Conservation (phyloP, 1,140 invertebrate species). For the Caenorhabditis remanei region DNA sequence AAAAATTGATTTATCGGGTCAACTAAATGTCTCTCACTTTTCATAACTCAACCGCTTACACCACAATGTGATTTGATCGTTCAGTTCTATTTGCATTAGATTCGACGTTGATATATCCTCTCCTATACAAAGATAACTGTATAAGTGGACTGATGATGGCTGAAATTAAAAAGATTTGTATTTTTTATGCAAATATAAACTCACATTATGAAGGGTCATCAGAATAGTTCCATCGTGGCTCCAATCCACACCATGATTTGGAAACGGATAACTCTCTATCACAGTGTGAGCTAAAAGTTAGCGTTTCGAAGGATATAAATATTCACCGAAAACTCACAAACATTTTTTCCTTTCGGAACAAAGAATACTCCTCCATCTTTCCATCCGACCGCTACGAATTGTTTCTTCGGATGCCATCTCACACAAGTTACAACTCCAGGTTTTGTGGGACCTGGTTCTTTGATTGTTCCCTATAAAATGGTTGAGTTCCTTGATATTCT, state of each 20-base stretch:
- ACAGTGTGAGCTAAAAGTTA: slow-evolving; percentile 20
- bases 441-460: slow-evolving; percentile 8
- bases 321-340: neutral
- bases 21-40: neutral
- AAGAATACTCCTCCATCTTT: slow-evolving; percentile 16
- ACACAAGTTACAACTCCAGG: neutral
- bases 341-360: slow-evolving; percentile 7
- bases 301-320: neutral
- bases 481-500: neutral
- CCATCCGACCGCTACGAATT: slow-evolving; percentile 11
- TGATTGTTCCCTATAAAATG: neutral
- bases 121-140: neutral
- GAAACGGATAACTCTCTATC: neutral
- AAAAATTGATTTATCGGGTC: neutral
- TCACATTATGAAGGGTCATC: slow-evolving; percentile 31
- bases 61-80: slow-evolving; percentile 9
- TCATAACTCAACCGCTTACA: slow-evolving; percentile 19
- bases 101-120: neutral
- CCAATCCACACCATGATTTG: slow-evolving; percentile 30
- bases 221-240: slow-evolving; percentile 22
- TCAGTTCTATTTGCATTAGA: slow-evolving; percentile 22
- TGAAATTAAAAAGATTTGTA: neutral
- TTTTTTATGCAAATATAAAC: neutral
- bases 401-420: slow-evolving; percentile 31
- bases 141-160: slow-evolving; percentile 12